Conservation (phyloP, 1,140 invertebrate genomes). For the Psix sp. region DNA sequence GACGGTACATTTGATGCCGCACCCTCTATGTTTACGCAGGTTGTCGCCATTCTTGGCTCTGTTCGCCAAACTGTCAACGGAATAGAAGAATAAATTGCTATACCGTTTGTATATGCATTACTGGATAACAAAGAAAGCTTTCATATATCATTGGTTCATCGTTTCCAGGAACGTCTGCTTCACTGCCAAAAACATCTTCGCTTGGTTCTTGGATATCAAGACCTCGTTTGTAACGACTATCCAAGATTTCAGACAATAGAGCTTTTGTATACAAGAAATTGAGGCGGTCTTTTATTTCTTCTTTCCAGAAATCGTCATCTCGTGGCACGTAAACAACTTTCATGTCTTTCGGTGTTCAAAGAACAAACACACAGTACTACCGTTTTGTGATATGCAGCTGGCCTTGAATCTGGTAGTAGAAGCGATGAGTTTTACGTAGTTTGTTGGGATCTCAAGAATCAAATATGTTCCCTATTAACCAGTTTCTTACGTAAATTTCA, state of each 20-base stretch:
- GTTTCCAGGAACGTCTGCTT: no score
- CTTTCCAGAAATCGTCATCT: slow-evolving; percentile 56
- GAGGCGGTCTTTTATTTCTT: slow-evolving; percentile 35
- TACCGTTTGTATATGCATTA: no score
- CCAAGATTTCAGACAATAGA: slow-evolving; percentile 45
- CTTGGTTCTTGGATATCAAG: slow-evolving; percentile 26
- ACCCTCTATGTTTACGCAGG: no score
- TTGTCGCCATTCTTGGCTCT: no score
- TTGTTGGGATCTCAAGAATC: slow-evolving; percentile 25
- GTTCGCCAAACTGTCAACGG: no score
- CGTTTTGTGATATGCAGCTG: slow-evolving; percentile 66
- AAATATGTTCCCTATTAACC: slow-evolving; percentile 43
- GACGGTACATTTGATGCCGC: no score
- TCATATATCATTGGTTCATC: no score
- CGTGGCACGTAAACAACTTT: slow-evolving; percentile 31
- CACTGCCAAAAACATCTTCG: no score
- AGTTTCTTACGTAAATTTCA: no score
- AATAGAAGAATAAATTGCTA: no score
- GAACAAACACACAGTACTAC: slow-evolving; percentile 67
- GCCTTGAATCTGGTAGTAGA: slow-evolving; percentile 72
- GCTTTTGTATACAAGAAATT: slow-evolving; percentile 29
- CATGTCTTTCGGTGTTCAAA: slow-evolving; percentile 61
- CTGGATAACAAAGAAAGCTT: no score
- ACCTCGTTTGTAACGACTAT: slow-evolving; percentile 18
- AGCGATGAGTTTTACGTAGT: slow-evolving; percentile 66